Percentiles rank a stretch among this genome's conserved stretches.
Evolutionary conservation across 2,797 vertebrate species (phyloP).

Genomic region (Gouania willdenowi): DNA sequence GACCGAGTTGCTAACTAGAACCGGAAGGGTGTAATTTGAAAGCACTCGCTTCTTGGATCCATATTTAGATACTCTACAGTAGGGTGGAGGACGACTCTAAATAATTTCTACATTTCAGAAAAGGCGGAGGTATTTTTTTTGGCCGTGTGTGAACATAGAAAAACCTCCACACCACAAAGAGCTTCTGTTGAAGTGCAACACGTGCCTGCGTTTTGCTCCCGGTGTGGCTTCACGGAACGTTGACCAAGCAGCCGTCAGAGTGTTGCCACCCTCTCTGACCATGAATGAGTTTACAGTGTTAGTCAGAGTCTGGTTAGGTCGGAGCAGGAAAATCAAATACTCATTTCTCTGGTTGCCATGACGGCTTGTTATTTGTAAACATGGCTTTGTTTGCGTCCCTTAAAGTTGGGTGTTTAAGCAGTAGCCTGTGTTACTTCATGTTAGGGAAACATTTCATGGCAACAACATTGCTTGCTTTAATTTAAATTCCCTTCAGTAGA

Average conservation of each 20-base stretch:
- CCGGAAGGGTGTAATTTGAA: slow-evolving; percentile 32
- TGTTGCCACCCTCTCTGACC: slow-evolving; percentile 53
- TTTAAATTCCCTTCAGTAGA: slow-evolving; percentile 26
- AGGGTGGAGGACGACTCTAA: slow-evolving; percentile 35
- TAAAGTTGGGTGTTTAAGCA: slow-evolving; percentile 25
- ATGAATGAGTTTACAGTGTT: slow-evolving; percentile 75
- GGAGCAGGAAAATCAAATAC: slow-evolving; percentile 38
- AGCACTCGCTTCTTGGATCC: slow-evolving; percentile 33
- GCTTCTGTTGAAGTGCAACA: slow-evolving; percentile 43
- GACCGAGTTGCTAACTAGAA: slow-evolving; percentile 57
- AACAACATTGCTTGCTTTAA: slow-evolving; percentile 34
- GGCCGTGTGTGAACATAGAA: slow-evolving; percentile 23
- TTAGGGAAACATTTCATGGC: slow-evolving; percentile 14
- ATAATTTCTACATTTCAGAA: slow-evolving; percentile 53
- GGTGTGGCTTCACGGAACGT: slow-evolving; percentile 73
- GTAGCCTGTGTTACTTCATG: slow-evolving; percentile 36
- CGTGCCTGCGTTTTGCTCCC: slow-evolving; percentile 47
- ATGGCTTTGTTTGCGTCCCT: slow-evolving; percentile 43
- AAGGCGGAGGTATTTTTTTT: slow-evolving; percentile 62
- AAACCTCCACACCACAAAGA: slow-evolving; percentile 31
- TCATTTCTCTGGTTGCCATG: slow-evolving; percentile 39
- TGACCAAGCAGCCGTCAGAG: slow-evolving; percentile 49
- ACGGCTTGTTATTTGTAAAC: slow-evolving; percentile 16
- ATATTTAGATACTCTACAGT: slow-evolving; percentile 52
- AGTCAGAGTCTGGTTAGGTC: slow-evolving; percentile 63